Evolutionary conservation across 2,113 vertebrate genomes (phyloP).

Genomic region (Pterocles orientalis): DNA sequence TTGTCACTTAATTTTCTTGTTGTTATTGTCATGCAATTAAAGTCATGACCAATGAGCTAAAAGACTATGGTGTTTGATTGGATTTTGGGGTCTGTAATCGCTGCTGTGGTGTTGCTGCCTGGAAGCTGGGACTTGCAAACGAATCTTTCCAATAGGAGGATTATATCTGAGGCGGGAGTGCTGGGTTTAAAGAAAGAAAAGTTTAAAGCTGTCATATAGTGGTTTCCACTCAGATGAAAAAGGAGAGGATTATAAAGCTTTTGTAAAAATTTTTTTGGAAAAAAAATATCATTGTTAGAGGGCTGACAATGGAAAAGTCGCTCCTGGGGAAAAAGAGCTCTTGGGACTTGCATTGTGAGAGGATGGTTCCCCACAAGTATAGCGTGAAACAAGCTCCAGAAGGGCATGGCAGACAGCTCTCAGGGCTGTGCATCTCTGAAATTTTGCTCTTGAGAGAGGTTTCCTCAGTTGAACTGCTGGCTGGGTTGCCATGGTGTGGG

Average conservation of each 20-base stretch:
- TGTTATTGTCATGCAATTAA: slow-evolving; percentile 37
- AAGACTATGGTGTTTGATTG: slow-evolving; percentile 1
- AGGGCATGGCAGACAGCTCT: background rate
- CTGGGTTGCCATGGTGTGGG: background rate
- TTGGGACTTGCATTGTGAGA: background rate
- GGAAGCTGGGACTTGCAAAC: slow-evolving; percentile 10
- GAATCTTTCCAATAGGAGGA: slow-evolving; percentile 17
- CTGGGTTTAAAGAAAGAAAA: slow-evolving; percentile 55
- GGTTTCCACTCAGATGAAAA: slow-evolving; percentile 56
- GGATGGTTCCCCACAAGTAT: background rate
- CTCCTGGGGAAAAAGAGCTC: background rate
- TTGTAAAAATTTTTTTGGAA: background rate
- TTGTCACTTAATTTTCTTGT: slow-evolving; percentile 35
- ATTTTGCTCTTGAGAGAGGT: background rate
- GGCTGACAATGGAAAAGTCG: background rate
- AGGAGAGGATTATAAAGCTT: slow-evolving; percentile 50
- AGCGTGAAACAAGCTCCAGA: background rate
- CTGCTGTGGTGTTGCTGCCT: slow-evolving; percentile 17
- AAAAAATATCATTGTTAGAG: background rate
- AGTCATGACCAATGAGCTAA: background rate
- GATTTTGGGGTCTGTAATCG: background rate
- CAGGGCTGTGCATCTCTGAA: background rate
- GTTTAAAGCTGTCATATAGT: slow-evolving; percentile 56
- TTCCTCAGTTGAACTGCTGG: background rate
- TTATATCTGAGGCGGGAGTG: slow-evolving; percentile 36